Conservation (phyloP, 1,140 invertebrate genomes). For the Sitobion miscanthi region DNA sequence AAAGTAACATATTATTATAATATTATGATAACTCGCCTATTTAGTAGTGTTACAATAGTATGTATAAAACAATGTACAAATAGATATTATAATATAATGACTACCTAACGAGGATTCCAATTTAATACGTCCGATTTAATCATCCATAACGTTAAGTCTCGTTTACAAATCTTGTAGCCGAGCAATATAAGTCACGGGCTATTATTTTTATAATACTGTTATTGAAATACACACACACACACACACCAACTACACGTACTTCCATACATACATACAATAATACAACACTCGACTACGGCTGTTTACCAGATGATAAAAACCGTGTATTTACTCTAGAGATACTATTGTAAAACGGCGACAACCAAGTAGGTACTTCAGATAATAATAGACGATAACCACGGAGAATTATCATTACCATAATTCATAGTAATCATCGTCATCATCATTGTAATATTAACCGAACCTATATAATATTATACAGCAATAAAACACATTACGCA, state of each 20-base stretch:
- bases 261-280: too few species aligned
- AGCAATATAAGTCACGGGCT: not conserved
- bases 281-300: not conserved
- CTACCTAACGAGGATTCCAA: not conserved
- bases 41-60: not conserved
- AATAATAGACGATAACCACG: not conserved
- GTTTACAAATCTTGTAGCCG: not conserved
- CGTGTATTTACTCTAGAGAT: not conserved
- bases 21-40: not conserved
- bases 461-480: not conserved
- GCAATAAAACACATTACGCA: not conserved
- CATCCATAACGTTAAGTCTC: not conserved
- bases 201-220: constrained; percentile 6
- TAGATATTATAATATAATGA: constrained; percentile 12
- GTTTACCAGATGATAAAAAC: not conserved
- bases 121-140: not conserved
- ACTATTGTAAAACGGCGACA: not conserved
- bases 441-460: not conserved
- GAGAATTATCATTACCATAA: not conserved
- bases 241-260: not conserved
- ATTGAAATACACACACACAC: not conserved
- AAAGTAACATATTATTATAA: not conserved
- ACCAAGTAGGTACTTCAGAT: not conserved
- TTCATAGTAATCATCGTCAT: too few species aligned
- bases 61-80: not conserved